phyloP scores from a whole-genome alignment of 2,797 vertebrate genomes.

The Peromyscus aztecus region DNA sequence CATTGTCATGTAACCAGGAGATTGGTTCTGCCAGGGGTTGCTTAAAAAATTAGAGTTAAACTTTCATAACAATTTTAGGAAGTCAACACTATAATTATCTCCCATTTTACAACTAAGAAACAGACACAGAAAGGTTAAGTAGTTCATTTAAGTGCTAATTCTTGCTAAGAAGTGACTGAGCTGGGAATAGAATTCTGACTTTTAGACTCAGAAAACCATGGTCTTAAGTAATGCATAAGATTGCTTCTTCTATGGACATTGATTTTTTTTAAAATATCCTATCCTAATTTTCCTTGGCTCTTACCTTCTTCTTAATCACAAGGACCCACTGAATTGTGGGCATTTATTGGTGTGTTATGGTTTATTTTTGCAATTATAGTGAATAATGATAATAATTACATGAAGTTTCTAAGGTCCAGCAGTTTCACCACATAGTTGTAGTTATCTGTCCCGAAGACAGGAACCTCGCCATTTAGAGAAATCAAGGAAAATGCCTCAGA shows the following conservation, averaged over 20 bases:
- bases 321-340: not conserved
- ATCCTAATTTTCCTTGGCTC: not conserved
- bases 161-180: slow-evolving; percentile 12
- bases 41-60: slow-evolving; percentile 53
- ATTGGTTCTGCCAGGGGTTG: not conserved
- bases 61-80: slow-evolving; percentile 1
- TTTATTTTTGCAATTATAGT: not conserved
- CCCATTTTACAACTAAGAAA: slow-evolving; percentile 28
- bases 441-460: not conserved
- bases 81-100: slow-evolving; percentile 1
- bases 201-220: not conserved
- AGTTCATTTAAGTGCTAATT: slow-evolving; percentile 54
- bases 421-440: not conserved
- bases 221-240: not conserved
- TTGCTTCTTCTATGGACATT: not conserved
- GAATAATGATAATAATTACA: not conserved
- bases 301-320: not conserved
- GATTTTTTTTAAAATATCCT: slow-evolving; percentile 51
- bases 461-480: slow-evolving; percentile 7
- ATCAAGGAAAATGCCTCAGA: slow-evolving; percentile 10
- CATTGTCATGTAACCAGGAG: not conserved
- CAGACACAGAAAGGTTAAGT: slow-evolving; percentile 37
- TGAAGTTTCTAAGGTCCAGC: not conserved
- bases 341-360: not conserved
- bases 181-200: slow-evolving; percentile 31